Conservation (phyloP, 2,888 invertebrate species). For the Abrostola triplasia region DNA sequence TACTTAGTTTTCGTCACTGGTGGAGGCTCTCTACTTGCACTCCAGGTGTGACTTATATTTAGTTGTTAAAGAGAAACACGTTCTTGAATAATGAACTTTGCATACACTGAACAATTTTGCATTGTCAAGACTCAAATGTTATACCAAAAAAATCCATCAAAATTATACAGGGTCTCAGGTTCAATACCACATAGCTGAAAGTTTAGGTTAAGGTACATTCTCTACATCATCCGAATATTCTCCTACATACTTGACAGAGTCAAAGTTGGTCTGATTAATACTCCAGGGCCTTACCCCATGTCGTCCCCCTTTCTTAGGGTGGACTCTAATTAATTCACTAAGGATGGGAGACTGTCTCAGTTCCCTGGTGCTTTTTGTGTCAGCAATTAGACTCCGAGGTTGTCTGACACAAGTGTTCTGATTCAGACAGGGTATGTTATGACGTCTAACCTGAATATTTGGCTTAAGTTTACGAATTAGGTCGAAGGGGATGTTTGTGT, state of each 20-base stretch:
- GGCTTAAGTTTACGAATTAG: constrained; percentile 18
- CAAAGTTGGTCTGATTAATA: constrained; percentile 20
- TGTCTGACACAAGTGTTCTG: constrained; percentile 26
- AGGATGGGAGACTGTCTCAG: constrained; percentile 38
- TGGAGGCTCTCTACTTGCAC: no score
- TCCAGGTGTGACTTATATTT: no score
- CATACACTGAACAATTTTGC: no score
- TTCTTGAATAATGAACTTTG: no score
- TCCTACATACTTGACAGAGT: not conserved
- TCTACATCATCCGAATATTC: no score
- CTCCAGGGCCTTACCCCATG: not conserved
- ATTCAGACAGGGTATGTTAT: constrained; percentile 1
- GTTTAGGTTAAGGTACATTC: no score
- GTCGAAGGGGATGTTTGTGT: not conserved
- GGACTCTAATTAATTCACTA: constrained; percentile 51
- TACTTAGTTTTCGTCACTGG: no score
- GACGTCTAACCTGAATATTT: constrained; percentile 5
- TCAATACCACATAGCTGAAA: not conserved
- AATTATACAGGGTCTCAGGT: not conserved
- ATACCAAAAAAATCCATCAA: not conserved
- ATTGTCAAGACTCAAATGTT: not conserved
- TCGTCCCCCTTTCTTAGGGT: constrained; percentile 22
- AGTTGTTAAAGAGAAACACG: no score
- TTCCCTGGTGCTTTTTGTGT: constrained; percentile 49
- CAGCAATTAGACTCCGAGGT: constrained; percentile 45